phyloP scores from a whole-genome alignment of 2,113 vertebrate species.

The Anser brachyrhynchus region DNA sequence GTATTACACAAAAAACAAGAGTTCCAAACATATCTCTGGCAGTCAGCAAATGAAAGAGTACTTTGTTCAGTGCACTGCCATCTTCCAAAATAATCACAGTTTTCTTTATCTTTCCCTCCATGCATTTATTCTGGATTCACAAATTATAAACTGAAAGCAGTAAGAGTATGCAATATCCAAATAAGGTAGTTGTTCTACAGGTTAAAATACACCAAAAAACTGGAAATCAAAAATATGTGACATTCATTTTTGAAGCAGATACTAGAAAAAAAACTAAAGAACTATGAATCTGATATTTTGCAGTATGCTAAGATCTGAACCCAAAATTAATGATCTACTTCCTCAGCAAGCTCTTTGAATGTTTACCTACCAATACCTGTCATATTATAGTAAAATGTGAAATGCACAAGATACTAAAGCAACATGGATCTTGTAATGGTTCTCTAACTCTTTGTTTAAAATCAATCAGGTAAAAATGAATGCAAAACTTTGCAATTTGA shows the following conservation, averaged over 20 bases:
- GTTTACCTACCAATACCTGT: not conserved
- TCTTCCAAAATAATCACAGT: not conserved
- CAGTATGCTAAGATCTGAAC: not conserved
- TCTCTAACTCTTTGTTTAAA: not conserved
- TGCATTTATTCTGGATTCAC: not conserved
- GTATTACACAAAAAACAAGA: not conserved
- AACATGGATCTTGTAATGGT: rapidly evolving
- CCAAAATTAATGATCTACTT: not conserved
- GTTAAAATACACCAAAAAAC: not conserved
- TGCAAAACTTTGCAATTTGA: not conserved
- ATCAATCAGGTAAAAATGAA: not conserved
- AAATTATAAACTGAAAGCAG: not conserved
- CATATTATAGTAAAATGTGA: not conserved
- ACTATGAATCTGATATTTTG: not conserved
- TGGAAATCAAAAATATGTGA: not conserved
- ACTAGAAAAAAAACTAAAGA: not conserved
- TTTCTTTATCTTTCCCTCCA: not conserved
- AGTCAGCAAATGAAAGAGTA: not conserved
- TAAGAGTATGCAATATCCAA: not conserved
- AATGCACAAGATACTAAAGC: not conserved
- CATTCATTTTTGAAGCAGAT: not conserved
- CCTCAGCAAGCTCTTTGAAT: not conserved
- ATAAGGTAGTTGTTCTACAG: not conserved
- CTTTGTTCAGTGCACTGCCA: not conserved
- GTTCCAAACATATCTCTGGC: not conserved